Conservation (phyloP, 2,113 vertebrate genomes). For the Nothobranchius furzeri region DNA sequence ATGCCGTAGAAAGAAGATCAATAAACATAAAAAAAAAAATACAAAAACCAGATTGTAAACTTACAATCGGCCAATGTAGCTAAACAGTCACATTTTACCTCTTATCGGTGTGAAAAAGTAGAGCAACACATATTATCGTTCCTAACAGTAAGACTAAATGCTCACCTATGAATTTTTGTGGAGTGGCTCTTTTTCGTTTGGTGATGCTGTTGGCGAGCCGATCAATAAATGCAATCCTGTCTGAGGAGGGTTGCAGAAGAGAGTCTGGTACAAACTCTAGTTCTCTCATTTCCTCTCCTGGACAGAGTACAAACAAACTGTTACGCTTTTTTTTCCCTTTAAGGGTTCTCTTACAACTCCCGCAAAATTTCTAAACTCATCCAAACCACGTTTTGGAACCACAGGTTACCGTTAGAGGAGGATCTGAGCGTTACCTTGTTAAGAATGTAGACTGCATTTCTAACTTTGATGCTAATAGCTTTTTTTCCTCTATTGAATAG, state of each 20-base stretch:
- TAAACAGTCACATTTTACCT: too few relatives aligned
- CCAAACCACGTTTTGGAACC: slow-evolving; percentile 11
- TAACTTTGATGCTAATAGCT: slow-evolving; percentile 7
- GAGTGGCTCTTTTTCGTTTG: slow-evolving; percentile 95
- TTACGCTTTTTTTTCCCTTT: slow-evolving; percentile 31
- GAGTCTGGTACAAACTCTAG: slow-evolving; percentile 91
- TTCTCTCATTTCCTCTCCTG: slow-evolving; percentile 92
- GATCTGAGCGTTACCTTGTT: slow-evolving; percentile 9
- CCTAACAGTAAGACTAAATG: slow-evolving; percentile 49
- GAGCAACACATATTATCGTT: slow-evolving; percentile 13
- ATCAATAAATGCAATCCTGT: slow-evolving; percentile 93
- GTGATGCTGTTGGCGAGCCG: slow-evolving; percentile 93
- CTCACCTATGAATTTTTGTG: slow-evolving; percentile 97
- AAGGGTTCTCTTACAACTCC: not conserved
- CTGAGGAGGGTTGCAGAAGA: slow-evolving; percentile 87
- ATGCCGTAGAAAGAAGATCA: not conserved
- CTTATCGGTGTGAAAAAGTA: not conserved
- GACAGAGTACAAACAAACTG: slow-evolving; percentile 56
- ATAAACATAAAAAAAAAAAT: not conserved
- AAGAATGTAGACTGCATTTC: slow-evolving; percentile 10
- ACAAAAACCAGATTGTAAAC: too few relatives aligned
- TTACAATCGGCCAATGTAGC: too few relatives aligned
- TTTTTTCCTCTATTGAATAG: slow-evolving; percentile 9
- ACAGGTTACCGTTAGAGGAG: not conserved
- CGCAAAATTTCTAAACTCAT: slow-evolving; percentile 22